phyloP scores from a whole-genome alignment of 2,888 invertebrate species.

The Tipula unca region DNA sequence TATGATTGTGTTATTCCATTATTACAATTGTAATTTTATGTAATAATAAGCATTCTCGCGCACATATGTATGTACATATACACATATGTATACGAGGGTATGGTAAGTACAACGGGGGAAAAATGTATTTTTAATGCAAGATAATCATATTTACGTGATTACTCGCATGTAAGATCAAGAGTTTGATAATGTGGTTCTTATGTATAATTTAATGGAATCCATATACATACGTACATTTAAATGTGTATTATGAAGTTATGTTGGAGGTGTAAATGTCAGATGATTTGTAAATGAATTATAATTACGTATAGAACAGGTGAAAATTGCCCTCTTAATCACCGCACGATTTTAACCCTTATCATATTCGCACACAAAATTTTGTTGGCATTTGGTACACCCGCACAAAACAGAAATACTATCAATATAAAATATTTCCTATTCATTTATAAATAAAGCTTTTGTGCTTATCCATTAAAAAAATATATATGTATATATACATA shows the following conservation, averaged over 20 bases:
- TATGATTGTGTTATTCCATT: background rate
- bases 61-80: too few species aligned
- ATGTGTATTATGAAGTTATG: background rate
- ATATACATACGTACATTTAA: too few species aligned
- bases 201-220: background rate
- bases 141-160: background rate
- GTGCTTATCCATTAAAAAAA: background rate
- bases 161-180: background rate
- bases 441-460: background rate
- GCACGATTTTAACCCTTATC: background rate
- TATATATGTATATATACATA: too few species aligned
- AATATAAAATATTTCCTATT: background rate
- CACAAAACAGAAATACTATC: too few species aligned
- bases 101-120: too few species aligned
- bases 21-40: background rate
- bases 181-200: background rate
- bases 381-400: background rate
- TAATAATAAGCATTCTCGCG: background rate
- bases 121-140: background rate
- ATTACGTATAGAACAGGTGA: too few species aligned
- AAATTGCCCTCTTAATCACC: background rate
- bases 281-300: background rate
- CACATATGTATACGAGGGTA: too few species aligned
- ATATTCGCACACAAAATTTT: background rate
- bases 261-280: background rate